A percentile compares a stretch with the other conserved stretches of the same genome.
Evolutionary conservation across 2,888 invertebrate species (phyloP).

Genomic region (Philaethria dido): DNA sequence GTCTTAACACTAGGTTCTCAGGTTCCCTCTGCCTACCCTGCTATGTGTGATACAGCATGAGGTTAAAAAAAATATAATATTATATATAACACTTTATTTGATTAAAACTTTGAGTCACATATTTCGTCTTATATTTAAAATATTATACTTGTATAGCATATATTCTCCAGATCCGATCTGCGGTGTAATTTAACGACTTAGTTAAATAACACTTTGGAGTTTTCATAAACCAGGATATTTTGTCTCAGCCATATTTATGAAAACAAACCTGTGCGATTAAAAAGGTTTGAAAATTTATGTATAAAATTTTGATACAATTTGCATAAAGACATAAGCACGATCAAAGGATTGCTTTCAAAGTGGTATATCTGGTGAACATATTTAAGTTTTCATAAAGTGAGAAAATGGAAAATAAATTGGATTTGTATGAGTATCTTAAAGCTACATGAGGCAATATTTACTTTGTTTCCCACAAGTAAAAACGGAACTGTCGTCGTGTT

Average conservation of each 20-base stretch:
- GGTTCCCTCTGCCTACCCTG: no score
- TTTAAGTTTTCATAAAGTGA: constrained; percentile 83
- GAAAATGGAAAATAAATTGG: constrained; percentile 83
- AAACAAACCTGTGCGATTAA: constrained; percentile 40
- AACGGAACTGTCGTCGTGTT: constrained; percentile 57
- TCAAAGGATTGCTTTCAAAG: constrained; percentile 82
- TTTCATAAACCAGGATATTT: constrained; percentile 4
- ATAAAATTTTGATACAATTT: constrained; percentile 76
- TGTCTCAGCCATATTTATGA: constrained; percentile 38
- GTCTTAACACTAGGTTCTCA: no score
- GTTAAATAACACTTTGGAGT: background rate
- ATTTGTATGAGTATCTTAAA: constrained; percentile 81
- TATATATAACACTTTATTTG: no score
- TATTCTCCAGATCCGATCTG: no score
- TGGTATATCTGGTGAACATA: constrained; percentile 81
- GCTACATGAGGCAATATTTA: constrained; percentile 70
- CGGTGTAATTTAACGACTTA: background rate
- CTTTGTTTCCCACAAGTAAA: constrained; percentile 67
- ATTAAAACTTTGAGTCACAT: no score
- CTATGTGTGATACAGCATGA: no score
- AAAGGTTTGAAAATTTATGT: constrained; percentile 49
- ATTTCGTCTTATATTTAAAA: no score
- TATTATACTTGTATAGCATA: no score
- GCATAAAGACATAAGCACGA: constrained; percentile 77
- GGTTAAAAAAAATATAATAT: no score